Percentiles rank a stretch among this genome's conserved stretches.
Evolutionary conservation across 2,797 vertebrate genomes (phyloP).

Genomic region (Alcedo quadribrachys): DNA sequence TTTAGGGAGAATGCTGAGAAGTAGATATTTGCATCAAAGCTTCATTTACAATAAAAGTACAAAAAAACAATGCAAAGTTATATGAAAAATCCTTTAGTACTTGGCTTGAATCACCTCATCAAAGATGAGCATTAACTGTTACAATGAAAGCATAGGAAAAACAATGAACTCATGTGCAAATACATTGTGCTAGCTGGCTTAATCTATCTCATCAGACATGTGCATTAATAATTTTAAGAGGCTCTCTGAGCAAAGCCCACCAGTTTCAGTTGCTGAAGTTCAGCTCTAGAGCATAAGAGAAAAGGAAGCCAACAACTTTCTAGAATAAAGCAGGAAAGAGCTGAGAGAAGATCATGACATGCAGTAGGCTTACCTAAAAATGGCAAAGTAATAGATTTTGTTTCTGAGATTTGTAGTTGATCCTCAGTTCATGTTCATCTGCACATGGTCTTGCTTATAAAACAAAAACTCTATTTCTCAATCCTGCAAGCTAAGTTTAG

Average conservation of each 20-base stretch:
- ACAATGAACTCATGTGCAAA: neutral
- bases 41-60: neutral
- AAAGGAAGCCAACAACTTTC: neutral
- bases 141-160: neutral
- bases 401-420: neutral
- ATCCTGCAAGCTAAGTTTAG: slow-evolving; percentile 3
- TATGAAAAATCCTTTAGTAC: neutral
- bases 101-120: neutral
- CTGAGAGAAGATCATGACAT: neutral
- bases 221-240: neutral
- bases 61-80: neutral
- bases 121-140: neutral
- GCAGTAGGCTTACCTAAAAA: neutral
- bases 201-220: neutral
- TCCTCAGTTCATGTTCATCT: slow-evolving; percentile 9
- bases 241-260: neutral
- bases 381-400: neutral
- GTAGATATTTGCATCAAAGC: neutral
- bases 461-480: slow-evolving; percentile 36
- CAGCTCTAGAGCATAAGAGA: neutral
- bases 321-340: neutral
- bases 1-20: neutral
- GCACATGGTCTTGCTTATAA: neutral
- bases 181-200: neutral
- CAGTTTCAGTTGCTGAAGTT: neutral